Evolutionary conservation across 2,888 invertebrate species (phyloP), one percentile per base, ranked within the genome.

Genomic region (Zhengitettix transpicula): DNA sequence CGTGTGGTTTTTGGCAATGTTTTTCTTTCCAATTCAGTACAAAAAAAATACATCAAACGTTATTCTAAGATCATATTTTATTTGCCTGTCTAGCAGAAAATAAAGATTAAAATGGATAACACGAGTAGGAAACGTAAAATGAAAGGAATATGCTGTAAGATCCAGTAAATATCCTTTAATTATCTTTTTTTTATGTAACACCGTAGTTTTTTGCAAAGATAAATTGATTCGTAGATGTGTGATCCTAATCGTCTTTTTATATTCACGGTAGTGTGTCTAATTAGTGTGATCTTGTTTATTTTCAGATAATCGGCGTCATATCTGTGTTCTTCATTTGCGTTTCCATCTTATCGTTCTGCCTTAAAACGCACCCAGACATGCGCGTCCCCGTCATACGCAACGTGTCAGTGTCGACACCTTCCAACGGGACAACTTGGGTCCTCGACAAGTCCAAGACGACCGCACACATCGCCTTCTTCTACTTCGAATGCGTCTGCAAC

Each of bases 311-410:
- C 73, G 97, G 97, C 68, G 89, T 97, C 66, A 85, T 97, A 73
- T 98, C 97, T 67, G 96, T 99, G 71, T 97, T 98, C 81, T 99
- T 99, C 84, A 98, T 99, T 75, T 94, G 97, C 79, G 90, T 97
- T 67, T 99, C 98, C 67, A 99, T 99, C 74, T 81, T 98, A 75
- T 96, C 98, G 68, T 99, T 99, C 81, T 99, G 99, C 79, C 83
- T 99, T 73, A 99, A 99, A 81, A 99, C 99, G 56, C 98, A 98
- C 77, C 98, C 99, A 65, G 97, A 94, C 75, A 91, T 97, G 90
- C 81, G 96, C 69, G 91, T 92, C 69, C 95, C 95, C 64, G 84
- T 88, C 69, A 87, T 94, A 67, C 80, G 81, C 68, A 88, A 89
- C 76, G 81, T 85, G 69, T 82, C 87, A 64, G 87, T 91, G 68